Conservation (phyloP, 23 tunicate species). For the Styela clava region DNA sequence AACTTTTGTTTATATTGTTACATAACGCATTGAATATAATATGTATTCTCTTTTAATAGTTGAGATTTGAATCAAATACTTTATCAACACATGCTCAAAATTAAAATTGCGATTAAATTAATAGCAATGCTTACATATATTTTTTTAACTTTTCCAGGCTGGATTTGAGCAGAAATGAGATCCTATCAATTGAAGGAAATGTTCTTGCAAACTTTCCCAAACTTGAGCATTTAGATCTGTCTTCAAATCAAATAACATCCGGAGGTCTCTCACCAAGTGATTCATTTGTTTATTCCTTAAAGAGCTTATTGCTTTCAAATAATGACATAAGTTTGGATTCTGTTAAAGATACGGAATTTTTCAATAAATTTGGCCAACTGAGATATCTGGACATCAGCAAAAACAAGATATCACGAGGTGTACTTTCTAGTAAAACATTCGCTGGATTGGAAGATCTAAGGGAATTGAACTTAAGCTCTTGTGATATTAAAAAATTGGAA, state of each 20-base stretch:
- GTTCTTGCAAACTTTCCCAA: slow-evolving; percentile 23
- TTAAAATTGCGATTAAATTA: no score
- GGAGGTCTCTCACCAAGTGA: background rate
- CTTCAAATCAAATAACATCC: slow-evolving; percentile 29
- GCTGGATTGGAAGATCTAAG: slow-evolving; percentile 11
- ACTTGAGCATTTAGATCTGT: slow-evolving; percentile 44
- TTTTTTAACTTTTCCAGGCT: slow-evolving; percentile 54
- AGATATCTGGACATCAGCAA: slow-evolving; percentile 1
- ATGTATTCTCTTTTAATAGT: no score
- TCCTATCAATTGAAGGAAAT: slow-evolving; percentile 20
- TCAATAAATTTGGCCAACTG: background rate
- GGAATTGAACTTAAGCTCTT: slow-evolving; percentile 45
- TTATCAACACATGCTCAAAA: no score
- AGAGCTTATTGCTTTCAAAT: slow-evolving; percentile 10
- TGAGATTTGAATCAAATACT: no score
- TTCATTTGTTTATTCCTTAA: background rate
- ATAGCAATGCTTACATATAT: no score
- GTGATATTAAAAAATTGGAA: slow-evolving; percentile 33
- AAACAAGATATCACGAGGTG: background rate
- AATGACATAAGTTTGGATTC: background rate
- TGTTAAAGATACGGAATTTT: background rate
- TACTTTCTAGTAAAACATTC: background rate
- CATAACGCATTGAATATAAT: no score
- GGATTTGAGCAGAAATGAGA: slow-evolving; percentile 55
- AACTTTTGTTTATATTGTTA: no score